Percentiles rank a stretch among this genome's conserved stretches.
Conservation (phyloP, 2,888 invertebrate genomes). For the Thymelicus sylvestris region DNA sequence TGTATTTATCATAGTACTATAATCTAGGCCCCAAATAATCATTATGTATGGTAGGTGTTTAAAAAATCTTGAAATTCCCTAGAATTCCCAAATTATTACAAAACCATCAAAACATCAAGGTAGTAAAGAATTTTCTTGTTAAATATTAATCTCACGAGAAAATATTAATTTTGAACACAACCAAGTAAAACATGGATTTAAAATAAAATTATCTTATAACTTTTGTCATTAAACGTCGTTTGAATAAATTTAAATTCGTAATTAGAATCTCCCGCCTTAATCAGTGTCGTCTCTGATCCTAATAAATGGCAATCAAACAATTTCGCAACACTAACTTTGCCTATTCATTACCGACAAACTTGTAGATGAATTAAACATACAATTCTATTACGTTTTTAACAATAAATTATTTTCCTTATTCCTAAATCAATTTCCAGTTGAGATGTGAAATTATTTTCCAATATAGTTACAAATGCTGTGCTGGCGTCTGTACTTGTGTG, state of each 20-base stretch:
- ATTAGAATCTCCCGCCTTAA: constrained; percentile 21
- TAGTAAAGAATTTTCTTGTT: too few species aligned
- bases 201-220: constrained; percentile 6
- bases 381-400: neutral
- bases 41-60: too few species aligned
- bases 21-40: too few species aligned
- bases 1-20: too few species aligned
- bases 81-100: too few species aligned
- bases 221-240: constrained; percentile 21
- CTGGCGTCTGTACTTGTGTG: neutral
- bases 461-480: neutral
- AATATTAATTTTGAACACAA: too few species aligned
- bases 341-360: neutral
- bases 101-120: too few species aligned
- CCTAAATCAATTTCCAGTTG: neutral
- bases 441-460: constrained; percentile 1
- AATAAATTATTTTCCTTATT: too few species aligned
- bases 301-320: constrained; percentile 22
- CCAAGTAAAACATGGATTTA: neutral
- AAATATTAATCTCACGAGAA: too few species aligned
- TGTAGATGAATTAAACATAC: neutral
- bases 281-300: constrained; percentile 22
- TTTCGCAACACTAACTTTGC: constrained; percentile 5
- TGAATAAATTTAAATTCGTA: constrained; percentile 31
- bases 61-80: too few species aligned